These are phyloP conservation scores for Papilio polytes DNA, from an alignment of 1,140 invertebrate genomes.

Conservation along the genomic window DNA sequence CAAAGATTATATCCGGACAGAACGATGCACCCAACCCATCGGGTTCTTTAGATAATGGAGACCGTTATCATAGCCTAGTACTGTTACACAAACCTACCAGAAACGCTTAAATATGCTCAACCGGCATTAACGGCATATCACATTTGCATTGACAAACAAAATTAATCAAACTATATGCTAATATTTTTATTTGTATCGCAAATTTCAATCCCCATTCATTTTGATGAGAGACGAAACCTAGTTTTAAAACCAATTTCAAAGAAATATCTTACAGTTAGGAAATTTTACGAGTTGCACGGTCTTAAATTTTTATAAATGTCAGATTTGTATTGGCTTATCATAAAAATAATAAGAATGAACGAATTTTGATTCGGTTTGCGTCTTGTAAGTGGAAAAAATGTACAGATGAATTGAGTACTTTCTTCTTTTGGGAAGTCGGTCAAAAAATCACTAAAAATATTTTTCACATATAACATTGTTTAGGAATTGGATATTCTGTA, in stretches of 20 bases:
- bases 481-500: neutral
- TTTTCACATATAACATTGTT: neutral
- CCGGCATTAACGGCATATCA: slow-evolving; percentile 8
- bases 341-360: neutral
- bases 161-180: slow-evolving; percentile 26
- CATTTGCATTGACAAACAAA: slow-evolving; percentile 24
- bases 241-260: slow-evolving; percentile 10
- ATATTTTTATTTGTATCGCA: slow-evolving; percentile 5
- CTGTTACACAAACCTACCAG: slow-evolving; percentile 35
- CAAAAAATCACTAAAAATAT: no score
- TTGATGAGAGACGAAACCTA: neutral
- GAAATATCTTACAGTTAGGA: slow-evolving; percentile 8
- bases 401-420: no score
- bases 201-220: slow-evolving; percentile 17
- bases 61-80: slow-evolving; percentile 46
- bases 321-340: slow-evolving; percentile 12
- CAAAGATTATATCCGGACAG: slow-evolving; percentile 17
- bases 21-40: slow-evolving; percentile 28
- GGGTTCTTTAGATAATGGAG: slow-evolving; percentile 45
- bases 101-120: slow-evolving; percentile 23
- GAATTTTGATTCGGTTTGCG: neutral
- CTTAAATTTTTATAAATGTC: slow-evolving; percentile 28
- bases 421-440: no score
- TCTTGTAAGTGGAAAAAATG: neutral
- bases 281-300: slow-evolving; percentile 13